Evolutionary conservation across 2,113 vertebrate genomes (phyloP), one percentile per base, ranked within the genome.

Genomic region (Dipodomys ordii): DNA sequence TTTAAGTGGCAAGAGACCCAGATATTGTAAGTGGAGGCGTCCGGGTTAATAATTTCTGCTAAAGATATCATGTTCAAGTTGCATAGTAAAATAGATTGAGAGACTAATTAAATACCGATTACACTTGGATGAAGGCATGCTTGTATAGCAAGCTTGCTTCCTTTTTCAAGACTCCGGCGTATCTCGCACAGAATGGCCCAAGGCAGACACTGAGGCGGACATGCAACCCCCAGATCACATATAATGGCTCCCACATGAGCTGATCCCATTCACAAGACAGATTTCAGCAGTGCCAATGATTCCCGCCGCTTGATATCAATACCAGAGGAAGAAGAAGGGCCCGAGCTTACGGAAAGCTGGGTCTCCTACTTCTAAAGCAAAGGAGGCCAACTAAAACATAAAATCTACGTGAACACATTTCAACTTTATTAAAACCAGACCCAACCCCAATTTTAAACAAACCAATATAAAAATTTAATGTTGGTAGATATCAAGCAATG

Each of bases 361-460:
- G 78, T 35, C 64, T 73, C 25, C 77, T 11, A 25, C 49, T 88
- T 86, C 22, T 73, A 83, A 88, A 76, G 62, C n/a, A 93, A 82
- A 88, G n/a, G 16, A 88, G 23, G 7, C 15, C 25, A 49, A 39
- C 27, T 80, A 44, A 87, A 77, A 1, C n/a, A n/a, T 57, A 53
- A 84, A 64, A 49, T 44, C n/a, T 49, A 46, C 60, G 7, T 85
- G 46, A 76, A 23, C 32, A 30, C 35, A 85, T n/a, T 72, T 4
- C 0, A 87, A 15, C 11, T 60, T 30, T 78, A 60, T 76, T 39
- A 71, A 77, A 82, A 68, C 10, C 30, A 81, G 23, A 28, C 25
- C 35, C 74, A 78, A 76, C 10, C 6, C 64, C 20, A 94, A 81
- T 69, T 67, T 92, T 44, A 84, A 65, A 49, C 20, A 81, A 46